Evolutionary conservation across 2,797 vertebrate genomes (phyloP).

Genomic region (Melanotaenia trifasciata): DNA sequence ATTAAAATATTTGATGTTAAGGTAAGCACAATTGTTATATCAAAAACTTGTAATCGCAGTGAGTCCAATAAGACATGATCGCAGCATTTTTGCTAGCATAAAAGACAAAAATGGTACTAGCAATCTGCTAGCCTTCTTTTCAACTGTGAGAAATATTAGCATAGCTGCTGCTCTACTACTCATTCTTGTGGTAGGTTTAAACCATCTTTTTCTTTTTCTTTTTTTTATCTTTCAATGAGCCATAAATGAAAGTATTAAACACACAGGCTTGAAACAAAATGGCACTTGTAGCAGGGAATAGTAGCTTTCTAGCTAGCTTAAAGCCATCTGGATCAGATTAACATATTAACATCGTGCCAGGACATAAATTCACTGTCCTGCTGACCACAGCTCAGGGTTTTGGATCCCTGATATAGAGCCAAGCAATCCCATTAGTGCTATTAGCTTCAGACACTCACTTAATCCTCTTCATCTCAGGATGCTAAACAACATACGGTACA

Average conservation of each 20-base stretch:
- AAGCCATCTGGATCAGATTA: slow-evolving; percentile 60
- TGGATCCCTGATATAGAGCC: slow-evolving; percentile 64
- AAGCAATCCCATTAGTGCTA: slow-evolving; percentile 72
- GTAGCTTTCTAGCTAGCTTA: slow-evolving; percentile 31
- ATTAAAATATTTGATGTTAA: not conserved
- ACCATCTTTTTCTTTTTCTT: not conserved
- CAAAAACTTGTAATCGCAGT: not conserved
- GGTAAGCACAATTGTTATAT: not conserved
- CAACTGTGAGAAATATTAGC: slow-evolving; percentile 74
- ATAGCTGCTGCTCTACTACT: slow-evolving; percentile 59
- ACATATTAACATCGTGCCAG: slow-evolving; percentile 52
- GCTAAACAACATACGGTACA: slow-evolving; percentile 55
- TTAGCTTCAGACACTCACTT: slow-evolving; percentile 62
- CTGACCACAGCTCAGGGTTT: slow-evolving; percentile 66
- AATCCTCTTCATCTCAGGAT: slow-evolving; percentile 73
- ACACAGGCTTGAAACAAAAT: slow-evolving; percentile 47
- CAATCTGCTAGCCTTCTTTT: slow-evolving; percentile 59
- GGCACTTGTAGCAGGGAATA: slow-evolving; percentile 31
- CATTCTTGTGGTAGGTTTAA: slow-evolving; percentile 14
- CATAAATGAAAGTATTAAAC: slow-evolving; percentile 65
- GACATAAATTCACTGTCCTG: slow-evolving; percentile 50
- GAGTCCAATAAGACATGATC: slow-evolving; percentile 36
- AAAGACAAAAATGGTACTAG: slow-evolving; percentile 55
- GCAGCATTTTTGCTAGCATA: slow-evolving; percentile 35
- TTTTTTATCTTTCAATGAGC: slow-evolving; percentile 23